phyloP scores from a whole-genome alignment of 2,888 invertebrate genomes.

The Tanytarsus gracilentus region DNA sequence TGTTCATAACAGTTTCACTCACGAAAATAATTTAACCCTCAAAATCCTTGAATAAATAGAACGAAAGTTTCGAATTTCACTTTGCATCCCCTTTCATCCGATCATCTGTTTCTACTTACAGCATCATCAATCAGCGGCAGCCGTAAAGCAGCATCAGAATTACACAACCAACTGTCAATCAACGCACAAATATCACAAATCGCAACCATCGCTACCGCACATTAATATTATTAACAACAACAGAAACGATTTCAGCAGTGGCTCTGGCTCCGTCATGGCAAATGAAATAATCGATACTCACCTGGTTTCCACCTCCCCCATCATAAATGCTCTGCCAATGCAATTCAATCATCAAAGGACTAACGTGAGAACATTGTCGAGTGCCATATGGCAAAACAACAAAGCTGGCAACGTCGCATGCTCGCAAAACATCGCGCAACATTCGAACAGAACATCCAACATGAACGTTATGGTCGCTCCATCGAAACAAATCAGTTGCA shows the following conservation, averaged over 20 bases:
- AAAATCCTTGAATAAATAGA: too few species aligned
- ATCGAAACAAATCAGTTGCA: constrained; percentile 18
- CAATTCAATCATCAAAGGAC: constrained; percentile 13
- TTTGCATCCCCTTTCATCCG: not conserved
- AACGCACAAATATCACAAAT: constrained; percentile 18
- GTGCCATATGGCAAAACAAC: constrained; percentile 1
- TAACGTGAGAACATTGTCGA: not conserved
- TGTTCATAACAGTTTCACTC: too few species aligned
- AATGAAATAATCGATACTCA: constrained; percentile 5
- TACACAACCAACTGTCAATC: constrained; percentile 15
- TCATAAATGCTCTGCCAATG: not conserved
- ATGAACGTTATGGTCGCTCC: constrained; percentile 16
- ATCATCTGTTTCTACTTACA: not conserved
- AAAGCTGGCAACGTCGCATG: constrained; percentile 30
- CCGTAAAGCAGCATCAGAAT: not conserved
- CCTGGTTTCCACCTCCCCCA: constrained; percentile 10
- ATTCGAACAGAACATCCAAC: constrained; percentile 17
- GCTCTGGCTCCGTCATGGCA: not conserved
- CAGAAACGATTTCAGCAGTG: too few species aligned
- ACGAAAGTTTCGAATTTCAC: too few species aligned
- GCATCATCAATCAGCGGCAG: constrained; percentile 3
- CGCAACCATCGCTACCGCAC: constrained; percentile 1
- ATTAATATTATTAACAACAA: not conserved
- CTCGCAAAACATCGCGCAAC: constrained; percentile 30
- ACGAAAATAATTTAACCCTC: too few species aligned